A percentile compares a stretch with the other conserved stretches of the same genome.
These are phyloP conservation scores for Diorhabda carinulata DNA, from an alignment of 1,140 invertebrate genomes.

Conservation along the genomic window DNA sequence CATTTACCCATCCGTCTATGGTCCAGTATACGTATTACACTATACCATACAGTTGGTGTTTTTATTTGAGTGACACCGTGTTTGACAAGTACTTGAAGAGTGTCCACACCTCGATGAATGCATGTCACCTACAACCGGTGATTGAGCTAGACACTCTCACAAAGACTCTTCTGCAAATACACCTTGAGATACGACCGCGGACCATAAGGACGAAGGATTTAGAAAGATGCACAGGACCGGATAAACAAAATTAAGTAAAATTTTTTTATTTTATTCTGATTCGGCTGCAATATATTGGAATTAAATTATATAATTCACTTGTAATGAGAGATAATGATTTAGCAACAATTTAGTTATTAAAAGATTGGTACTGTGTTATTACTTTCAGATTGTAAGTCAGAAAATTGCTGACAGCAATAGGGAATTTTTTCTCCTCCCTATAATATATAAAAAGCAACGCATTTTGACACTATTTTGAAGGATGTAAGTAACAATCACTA, in stretches of 20 bases:
- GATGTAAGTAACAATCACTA: too few species aligned
- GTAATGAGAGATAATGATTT: too few species aligned
- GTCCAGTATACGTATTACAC: slow-evolving; percentile 3
- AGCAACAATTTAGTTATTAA: too few species aligned
- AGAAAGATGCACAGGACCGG: not conserved
- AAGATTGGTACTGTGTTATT: too few species aligned
- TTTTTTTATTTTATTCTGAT: too few species aligned
- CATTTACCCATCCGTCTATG: not conserved
- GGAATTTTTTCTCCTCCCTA: too few species aligned
- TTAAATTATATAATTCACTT: too few species aligned
- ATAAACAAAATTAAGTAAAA: not conserved
- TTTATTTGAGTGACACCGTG: slow-evolving; percentile 29
- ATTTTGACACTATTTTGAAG: too few species aligned
- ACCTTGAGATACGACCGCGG: slow-evolving; percentile 10
- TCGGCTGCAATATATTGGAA: too few species aligned
- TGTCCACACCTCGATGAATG: slow-evolving; percentile 38
- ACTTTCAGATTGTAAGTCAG: too few species aligned
- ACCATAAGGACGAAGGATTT: not conserved
- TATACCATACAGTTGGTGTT: slow-evolving; percentile 14
- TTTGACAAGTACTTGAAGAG: slow-evolving; percentile 37
- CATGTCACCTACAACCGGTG: slow-evolving; percentile 25
- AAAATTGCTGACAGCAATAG: too few species aligned
- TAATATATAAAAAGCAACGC: too few species aligned
- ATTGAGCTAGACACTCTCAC: slow-evolving; percentile 36
- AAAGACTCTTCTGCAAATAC: slow-evolving; percentile 23